Percentiles rank a stretch among this genome's conserved stretches.
These are phyloP conservation scores for Rotaria magnacalcarata DNA, from an alignment of 2,888 invertebrate genomes.

Conservation along the genomic window DNA sequence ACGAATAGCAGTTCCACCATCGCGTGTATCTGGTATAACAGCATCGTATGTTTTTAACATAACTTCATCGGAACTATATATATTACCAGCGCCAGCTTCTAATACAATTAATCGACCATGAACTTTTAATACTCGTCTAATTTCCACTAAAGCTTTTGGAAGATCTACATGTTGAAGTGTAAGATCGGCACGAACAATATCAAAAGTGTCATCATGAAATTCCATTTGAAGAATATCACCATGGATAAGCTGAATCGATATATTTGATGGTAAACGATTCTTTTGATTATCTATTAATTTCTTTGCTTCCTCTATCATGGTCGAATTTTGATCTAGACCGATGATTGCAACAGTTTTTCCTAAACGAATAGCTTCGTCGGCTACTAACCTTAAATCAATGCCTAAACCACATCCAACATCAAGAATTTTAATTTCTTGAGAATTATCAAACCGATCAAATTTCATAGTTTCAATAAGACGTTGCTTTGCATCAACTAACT, in stretches of 20 bases:
- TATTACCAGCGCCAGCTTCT: not conserved
- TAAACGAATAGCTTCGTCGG: not conserved
- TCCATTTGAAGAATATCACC: slow-evolving; percentile 23
- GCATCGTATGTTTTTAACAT: not conserved
- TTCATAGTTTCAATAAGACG: not conserved
- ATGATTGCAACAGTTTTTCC: not conserved
- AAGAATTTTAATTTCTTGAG: slow-evolving; percentile 9
- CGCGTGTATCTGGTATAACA: not conserved
- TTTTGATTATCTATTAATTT: not conserved
- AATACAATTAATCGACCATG: not conserved
- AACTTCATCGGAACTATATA: not conserved
- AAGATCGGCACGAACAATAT: not conserved
- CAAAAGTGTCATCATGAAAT: not conserved
- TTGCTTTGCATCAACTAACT: not conserved
- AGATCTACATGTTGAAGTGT: slow-evolving; percentile 21
- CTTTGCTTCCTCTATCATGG: not conserved
- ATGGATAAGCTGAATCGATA: not conserved
- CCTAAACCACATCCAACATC: slow-evolving; percentile 16
- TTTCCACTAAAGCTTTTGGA: not conserved
- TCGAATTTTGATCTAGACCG: not conserved
- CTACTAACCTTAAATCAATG: not conserved
- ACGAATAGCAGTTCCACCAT: slow-evolving; percentile 1
- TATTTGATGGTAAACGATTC: not conserved
- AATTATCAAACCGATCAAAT: not conserved
- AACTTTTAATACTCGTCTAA: not conserved